Evolutionary conservation across 2,113 vertebrate species (phyloP).

Genomic region (Zosterops hypoxanthus): DNA sequence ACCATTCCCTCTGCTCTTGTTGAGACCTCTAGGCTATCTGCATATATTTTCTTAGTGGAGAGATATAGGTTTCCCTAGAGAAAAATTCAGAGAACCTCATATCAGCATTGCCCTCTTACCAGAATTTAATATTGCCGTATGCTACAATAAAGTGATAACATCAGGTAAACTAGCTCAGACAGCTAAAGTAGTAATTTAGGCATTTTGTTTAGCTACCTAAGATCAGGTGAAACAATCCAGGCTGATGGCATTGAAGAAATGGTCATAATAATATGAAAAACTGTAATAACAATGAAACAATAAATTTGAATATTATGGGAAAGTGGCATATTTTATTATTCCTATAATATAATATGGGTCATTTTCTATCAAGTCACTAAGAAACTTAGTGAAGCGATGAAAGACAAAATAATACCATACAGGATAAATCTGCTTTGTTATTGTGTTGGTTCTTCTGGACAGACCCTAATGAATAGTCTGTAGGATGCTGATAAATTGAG

Average conservation of each 20-base stretch:
- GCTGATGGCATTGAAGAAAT: not conserved
- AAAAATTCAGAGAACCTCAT: not conserved
- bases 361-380: conserved; percentile 1
- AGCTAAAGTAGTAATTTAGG: conserved; percentile 2
- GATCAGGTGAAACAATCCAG: not conserved
- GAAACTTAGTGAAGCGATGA: not conserved
- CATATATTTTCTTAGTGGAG: not conserved
- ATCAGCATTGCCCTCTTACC: not conserved
- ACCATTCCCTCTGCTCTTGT: not conserved
- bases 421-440: not conserved
- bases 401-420: not conserved
- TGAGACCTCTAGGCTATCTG: not conserved
- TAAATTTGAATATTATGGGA: not conserved
- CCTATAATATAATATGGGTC: not conserved
- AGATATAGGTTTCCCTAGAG: not conserved
- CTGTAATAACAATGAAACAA: not conserved
- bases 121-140: not conserved
- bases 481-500: not conserved
- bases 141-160: not conserved
- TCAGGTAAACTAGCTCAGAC: not conserved
- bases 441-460: not conserved
- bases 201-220: not conserved
- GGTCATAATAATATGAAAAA: not conserved
- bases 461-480: not conserved
- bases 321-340: not conserved